A percentile compares a stretch with the other conserved stretches of the same genome.
Evolutionary conservation across 2,888 invertebrate genomes (phyloP).

Genomic region (Rotaria socialis): DNA sequence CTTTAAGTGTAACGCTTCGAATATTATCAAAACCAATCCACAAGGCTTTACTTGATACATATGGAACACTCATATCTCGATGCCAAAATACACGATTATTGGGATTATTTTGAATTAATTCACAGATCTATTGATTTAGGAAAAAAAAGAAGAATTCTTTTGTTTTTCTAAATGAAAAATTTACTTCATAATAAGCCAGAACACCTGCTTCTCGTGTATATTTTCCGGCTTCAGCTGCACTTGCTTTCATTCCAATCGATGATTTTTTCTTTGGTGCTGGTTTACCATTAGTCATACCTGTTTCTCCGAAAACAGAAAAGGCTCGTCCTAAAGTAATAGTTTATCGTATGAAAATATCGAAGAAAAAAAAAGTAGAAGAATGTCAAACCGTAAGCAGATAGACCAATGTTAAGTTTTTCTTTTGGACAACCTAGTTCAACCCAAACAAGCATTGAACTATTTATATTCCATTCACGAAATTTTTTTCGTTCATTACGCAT

Average conservation of each 20-base stretch:
- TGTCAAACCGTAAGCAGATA: conserved; percentile 41
- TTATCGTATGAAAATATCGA: neutral
- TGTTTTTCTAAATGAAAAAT: neutral
- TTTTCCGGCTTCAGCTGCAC: conserved; percentile 45
- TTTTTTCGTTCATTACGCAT: conserved; percentile 42
- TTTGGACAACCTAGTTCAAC: conserved; percentile 44
- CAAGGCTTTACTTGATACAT: conserved; percentile 37
- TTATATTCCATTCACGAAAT: conserved; percentile 44
- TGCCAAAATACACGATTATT: conserved; percentile 44
- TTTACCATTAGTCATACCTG: neutral
- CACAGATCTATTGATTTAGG: conserved; percentile 34
- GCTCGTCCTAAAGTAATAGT: neutral
- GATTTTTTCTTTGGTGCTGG: neutral
- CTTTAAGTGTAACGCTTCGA: conserved; percentile 42
- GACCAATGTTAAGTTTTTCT: conserved; percentile 44
- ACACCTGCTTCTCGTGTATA: conserved; percentile 46
- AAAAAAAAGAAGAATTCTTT: neutral
- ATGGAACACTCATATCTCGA: conserved; percentile 42
- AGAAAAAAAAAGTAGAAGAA: neutral
- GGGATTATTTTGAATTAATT: conserved; percentile 42
- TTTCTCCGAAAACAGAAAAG: conserved; percentile 26
- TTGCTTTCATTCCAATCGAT: conserved; percentile 41
- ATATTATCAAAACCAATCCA: conserved; percentile 47
- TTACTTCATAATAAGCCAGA: conserved; percentile 46
- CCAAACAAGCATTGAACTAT: conserved; percentile 29